These are phyloP conservation scores for Heliocidaris tuberculata DNA, from an alignment of 35 echinoderm and acorn worm species.

Conservation along the genomic window DNA sequence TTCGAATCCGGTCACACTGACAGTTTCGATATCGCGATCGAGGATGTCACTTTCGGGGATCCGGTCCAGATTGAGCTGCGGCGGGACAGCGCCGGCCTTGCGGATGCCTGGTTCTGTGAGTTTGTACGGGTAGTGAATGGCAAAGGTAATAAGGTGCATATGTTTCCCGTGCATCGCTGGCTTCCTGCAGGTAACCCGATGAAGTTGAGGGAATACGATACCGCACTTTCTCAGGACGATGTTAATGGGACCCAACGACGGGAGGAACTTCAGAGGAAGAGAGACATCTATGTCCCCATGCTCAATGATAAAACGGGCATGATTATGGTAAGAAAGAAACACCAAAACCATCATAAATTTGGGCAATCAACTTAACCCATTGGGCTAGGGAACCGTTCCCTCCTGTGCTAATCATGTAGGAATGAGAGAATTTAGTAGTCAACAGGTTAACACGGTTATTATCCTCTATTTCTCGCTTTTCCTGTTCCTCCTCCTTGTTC, in stretches of 20 bases:
- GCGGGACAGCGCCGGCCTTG: constrained; percentile 49
- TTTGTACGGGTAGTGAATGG: not conserved
- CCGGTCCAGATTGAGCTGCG: constrained; percentile 63
- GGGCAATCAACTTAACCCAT: too few relatives aligned
- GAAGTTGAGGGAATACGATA: constrained; percentile 53
- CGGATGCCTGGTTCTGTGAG: constrained; percentile 77
- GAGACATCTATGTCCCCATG: constrained; percentile 17
- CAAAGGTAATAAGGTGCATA: not conserved
- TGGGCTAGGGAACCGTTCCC: too few relatives aligned
- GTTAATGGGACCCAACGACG: constrained; percentile 30
- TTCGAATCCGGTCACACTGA: constrained; percentile 67
- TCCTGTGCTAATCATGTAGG: too few relatives aligned
- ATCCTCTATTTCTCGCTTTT: too few relatives aligned
- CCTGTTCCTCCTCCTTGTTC: too few relatives aligned
- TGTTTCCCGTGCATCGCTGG: constrained; percentile 76
- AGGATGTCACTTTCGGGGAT: constrained; percentile 41
- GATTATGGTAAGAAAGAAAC: too few relatives aligned
- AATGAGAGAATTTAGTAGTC: too few relatives aligned
- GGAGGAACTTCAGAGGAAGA: constrained; percentile 44
- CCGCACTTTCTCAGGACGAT: constrained; percentile 56
- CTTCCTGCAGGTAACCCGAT: constrained; percentile 37
- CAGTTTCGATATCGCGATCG: constrained; percentile 38
- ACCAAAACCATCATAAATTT: too few relatives aligned
- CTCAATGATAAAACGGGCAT: too few relatives aligned
- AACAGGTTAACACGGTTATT: too few relatives aligned